Base-by-base conservation (phyloP, 2,113 vertebrate species). In the Gopherus evgoodei region DNA sequence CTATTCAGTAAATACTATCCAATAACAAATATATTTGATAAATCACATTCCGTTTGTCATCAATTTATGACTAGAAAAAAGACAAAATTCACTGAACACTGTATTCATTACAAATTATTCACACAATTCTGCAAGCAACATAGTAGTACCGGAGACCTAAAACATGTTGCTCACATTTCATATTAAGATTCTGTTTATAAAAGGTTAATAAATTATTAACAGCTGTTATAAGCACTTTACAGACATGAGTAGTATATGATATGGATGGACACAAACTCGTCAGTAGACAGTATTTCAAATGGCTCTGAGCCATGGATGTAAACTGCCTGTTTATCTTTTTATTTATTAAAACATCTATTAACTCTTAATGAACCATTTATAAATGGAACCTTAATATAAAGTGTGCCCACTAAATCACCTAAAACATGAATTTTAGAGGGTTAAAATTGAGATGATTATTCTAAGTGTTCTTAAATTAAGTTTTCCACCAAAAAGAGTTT, bases 281-380 rank as follows among this genome's bases (percentile, higher is more conserved):
- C 49, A 72, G 49, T 31, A 35, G 69, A 76, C 4, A 5, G 29
- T 35, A 24, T 62, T 27, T 27, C 24, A 2, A 1, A 5, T 83
- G 52, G 21, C 69, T 80, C 0, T 31, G 54, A 91, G 31, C 8
- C 31, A 3, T 9, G 8, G 7, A 19, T 49, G 72, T 14, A 90
- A 92, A 44, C 3, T 25, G 38, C 6, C 35, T 25, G 6, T 5
- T 87, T 44, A 79, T 72, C 44, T 79, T n/a, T 85, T 85, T n/a
- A 83, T 24, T 4, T 62, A 35, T 31, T 8, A 83, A 50, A 47
- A 47, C 3, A 82, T 82, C 44, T 6, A 7, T 53, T 75, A 75
- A 75, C 38, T 11, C 9, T 42, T 75, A 22, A 53, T 4, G 76
- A 88, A 84, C 2, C 29, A 44, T 31, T 91, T 94, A 17, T 3